Conservation (phyloP, 1,140 invertebrate species). For the Magallana angulata region DNA sequence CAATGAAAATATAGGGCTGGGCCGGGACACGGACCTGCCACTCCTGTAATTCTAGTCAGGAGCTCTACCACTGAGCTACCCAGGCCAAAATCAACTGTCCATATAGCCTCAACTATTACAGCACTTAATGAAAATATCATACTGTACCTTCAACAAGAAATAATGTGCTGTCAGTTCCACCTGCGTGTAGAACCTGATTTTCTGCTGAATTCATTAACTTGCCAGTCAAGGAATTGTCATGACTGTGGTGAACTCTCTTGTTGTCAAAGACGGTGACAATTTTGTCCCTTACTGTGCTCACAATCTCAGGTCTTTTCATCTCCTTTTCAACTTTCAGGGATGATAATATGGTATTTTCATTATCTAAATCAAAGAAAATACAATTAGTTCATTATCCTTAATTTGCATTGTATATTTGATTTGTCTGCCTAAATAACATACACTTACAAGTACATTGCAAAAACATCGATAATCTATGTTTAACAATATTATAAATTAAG, state of each 20-base stretch:
- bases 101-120: not conserved
- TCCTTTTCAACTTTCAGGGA: conserved; percentile 8
- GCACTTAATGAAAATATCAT: too few species aligned
- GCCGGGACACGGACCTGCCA: too few species aligned
- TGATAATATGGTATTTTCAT: not conserved
- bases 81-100: too few species aligned
- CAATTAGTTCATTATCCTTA: not conserved
- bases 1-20: too few species aligned
- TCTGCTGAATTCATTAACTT: not conserved
- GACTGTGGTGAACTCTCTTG: not conserved
- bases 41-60: too few species aligned
- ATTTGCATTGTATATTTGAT: too few species aligned
- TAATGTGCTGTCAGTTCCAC: not conserved
- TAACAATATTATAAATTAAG: too few species aligned
- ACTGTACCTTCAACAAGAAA: conserved; percentile 22
- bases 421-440: not conserved
- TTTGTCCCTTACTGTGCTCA: not conserved
- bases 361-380: not conserved
- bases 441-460: too few species aligned
- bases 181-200: not conserved
- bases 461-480: too few species aligned
- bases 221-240: not conserved
- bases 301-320: not conserved
- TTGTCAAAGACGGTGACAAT: not conserved
- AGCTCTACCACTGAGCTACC: too few species aligned